Evolutionary conservation across 2,113 vertebrate species (phyloP).

Genomic region (Todiramphus chloris): DNA sequence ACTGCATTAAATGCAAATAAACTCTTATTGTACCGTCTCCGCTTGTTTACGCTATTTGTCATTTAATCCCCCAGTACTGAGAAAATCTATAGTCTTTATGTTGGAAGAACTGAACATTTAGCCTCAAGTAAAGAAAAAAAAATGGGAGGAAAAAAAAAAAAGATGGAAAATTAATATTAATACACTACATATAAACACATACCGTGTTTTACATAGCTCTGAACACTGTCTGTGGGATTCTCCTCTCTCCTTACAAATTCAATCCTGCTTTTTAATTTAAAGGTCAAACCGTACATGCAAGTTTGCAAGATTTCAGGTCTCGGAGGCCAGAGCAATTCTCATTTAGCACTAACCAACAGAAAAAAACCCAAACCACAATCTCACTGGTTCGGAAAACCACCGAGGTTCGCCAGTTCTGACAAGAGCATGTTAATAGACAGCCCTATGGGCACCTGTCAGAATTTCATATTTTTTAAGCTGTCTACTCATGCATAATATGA

Average conservation of each 20-base stretch:
- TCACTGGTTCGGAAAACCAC: neutral
- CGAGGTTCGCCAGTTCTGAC: slow-evolving; percentile 35
- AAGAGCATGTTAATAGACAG: slow-evolving; percentile 28
- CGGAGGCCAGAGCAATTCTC: neutral
- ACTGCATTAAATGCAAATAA: neutral
- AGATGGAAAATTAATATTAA: slow-evolving; percentile 43
- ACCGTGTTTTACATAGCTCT: neutral
- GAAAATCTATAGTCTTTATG: neutral
- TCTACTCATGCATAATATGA: slow-evolving; percentile 47
- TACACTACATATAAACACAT: neutral
- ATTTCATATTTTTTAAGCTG: slow-evolving; percentile 41
- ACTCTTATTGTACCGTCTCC: neutral
- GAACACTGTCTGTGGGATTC: neutral
- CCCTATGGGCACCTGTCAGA: slow-evolving; percentile 48
- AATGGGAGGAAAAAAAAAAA: neutral
- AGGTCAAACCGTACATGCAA: neutral
- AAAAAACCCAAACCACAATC: slow-evolving; percentile 1
- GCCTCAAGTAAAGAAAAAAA: neutral
- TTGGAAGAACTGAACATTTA: neutral
- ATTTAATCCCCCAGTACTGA: neutral
- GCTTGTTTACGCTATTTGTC: neutral
- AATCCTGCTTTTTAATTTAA: slow-evolving; percentile 18
- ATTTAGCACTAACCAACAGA: neutral
- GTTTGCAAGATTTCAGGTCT: neutral
- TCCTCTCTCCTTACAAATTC: neutral